phyloP scores from a whole-genome alignment of 2,888 invertebrate species.

The Cantharis rufa region DNA sequence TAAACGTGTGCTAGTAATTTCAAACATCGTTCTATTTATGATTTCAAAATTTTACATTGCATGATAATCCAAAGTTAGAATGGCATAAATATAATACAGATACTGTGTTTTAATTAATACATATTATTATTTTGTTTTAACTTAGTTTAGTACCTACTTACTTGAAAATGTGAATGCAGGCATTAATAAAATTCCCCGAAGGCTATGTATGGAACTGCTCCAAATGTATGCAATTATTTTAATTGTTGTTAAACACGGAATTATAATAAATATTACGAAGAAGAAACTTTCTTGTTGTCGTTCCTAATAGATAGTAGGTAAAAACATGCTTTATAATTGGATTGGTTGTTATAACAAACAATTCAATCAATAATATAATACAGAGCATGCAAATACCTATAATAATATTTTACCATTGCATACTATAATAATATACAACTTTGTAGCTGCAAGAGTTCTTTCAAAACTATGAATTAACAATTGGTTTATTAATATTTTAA shows the following conservation, averaged over 20 bases:
- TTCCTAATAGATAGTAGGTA: not conserved
- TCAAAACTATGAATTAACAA: not conserved
- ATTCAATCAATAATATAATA: not conserved
- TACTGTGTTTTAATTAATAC: not conserved
- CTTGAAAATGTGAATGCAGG: not conserved
- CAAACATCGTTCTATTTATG: not conserved
- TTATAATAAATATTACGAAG: not conserved
- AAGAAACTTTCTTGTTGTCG: not conserved
- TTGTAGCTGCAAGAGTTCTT: not conserved
- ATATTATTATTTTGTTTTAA: not conserved
- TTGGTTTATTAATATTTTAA: not conserved
- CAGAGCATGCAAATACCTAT: not conserved
- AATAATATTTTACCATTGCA: not conserved
- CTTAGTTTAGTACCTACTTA: not conserved
- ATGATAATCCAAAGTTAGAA: not conserved
- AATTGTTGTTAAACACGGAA: not conserved
- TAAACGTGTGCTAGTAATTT: not conserved
- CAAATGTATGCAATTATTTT: not conserved
- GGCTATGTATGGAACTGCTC: not conserved
- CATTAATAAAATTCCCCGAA: not conserved
- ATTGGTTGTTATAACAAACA: not conserved
- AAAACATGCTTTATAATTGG: not conserved
- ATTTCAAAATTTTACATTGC: not conserved
- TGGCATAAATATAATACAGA: not conserved
- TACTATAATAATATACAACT: not conserved